These are phyloP conservation scores for Zapus hudsonius DNA, from an alignment of 2,113 vertebrate genomes.

Conservation along the genomic window DNA sequence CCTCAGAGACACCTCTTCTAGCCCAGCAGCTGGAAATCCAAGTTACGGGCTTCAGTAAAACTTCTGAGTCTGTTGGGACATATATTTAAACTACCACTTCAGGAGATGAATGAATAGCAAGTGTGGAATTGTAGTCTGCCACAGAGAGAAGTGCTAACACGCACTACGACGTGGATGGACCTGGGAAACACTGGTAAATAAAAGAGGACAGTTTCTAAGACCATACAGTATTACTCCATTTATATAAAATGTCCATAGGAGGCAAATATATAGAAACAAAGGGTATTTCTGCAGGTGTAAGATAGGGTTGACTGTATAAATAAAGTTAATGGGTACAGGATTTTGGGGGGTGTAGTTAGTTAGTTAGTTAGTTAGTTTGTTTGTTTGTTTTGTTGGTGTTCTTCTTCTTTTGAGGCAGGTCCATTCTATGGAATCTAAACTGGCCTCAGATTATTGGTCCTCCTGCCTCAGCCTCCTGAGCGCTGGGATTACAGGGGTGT, in stretches of 20 bases:
- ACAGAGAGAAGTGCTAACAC: constrained; percentile 32
- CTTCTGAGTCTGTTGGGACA: no score
- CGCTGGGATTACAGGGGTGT: not conserved
- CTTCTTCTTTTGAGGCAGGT: not conserved
- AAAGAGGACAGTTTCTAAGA: constrained; percentile 19
- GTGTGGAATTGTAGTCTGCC: constrained; percentile 8
- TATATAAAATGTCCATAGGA: constrained; percentile 8
- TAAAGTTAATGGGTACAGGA: not conserved
- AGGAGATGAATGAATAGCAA: not conserved
- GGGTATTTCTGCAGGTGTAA: not conserved
- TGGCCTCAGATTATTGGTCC: not conserved
- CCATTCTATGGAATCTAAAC: not conserved
- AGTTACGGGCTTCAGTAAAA: no score
- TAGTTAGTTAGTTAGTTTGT: no score
- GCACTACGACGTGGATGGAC: not conserved
- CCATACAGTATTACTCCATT: not conserved
- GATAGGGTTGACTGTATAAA: not conserved
- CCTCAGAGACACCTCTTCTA: no score
- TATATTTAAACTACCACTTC: no score
- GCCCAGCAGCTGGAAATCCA: no score
- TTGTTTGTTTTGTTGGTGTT: no score
- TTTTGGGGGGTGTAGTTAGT: no score
- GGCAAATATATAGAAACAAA: not conserved
- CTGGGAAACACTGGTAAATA: constrained; percentile 20
- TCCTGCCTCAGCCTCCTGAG: not conserved